Conservation (phyloP, 2,797 vertebrate genomes). For the Urocyon cinereoargenteus region DNA sequence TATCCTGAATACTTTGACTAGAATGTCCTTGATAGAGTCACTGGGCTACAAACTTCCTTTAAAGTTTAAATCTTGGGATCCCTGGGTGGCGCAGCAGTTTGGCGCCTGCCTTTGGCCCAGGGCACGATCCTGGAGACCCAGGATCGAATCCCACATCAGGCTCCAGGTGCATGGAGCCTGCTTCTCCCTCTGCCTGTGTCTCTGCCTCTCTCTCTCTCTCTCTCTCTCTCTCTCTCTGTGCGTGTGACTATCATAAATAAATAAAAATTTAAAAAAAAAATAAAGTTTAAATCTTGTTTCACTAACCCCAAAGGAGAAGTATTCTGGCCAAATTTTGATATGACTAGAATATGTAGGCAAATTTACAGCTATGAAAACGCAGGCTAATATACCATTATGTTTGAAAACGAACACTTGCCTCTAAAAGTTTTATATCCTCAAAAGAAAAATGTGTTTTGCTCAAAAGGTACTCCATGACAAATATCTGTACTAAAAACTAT, state of each 20-base stretch:
- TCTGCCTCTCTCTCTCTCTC: no score
- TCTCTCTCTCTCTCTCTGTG: no score
- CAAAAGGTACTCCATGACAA: constrained; percentile 3
- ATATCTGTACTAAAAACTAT: not conserved
- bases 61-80: constrained; percentile 7
- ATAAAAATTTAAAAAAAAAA: no score
- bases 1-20: not conserved
- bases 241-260: no score
- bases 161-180: no score
- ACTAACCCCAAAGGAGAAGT: not conserved
- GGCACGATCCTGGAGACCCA: no score
- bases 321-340: constrained; percentile 35
- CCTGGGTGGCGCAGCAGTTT: no score
- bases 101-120: no score
- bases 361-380: constrained; percentile 47
- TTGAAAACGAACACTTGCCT: constrained; percentile 43
- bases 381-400: constrained; percentile 50
- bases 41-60: not conserved
- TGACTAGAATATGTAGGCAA: constrained; percentile 53
- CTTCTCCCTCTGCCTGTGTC: no score
- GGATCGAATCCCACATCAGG: no score
- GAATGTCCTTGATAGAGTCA: not conserved
- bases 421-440: constrained; percentile 32
- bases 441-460: not conserved
- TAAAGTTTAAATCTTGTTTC: constrained; percentile 23